These are phyloP conservation scores for Diacarnus erythraeanus DNA, from an alignment of 37 sponge, comb jelly and placozoan genomes.

Conservation along the genomic window DNA sequence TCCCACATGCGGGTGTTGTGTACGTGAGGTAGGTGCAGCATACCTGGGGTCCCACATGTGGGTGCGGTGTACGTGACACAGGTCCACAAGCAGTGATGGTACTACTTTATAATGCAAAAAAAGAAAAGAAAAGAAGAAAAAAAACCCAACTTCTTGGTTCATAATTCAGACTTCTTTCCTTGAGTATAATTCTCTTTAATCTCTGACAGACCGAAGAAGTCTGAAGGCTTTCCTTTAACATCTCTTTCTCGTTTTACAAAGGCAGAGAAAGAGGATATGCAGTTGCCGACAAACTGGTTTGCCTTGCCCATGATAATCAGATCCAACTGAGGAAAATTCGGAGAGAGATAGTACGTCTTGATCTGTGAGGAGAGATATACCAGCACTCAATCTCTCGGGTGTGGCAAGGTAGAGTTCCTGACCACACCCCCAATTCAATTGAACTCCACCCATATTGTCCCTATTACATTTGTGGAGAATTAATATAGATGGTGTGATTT, in stretches of 20 bases:
- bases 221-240: slow-evolving; percentile 15
- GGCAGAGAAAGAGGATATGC: slow-evolving; percentile 87
- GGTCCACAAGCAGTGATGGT: too few species aligned
- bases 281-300: slow-evolving; percentile 81
- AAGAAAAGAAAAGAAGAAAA: too few species aligned
- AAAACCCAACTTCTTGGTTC: too few species aligned
- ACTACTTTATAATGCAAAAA: too few species aligned
- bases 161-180: slow-evolving; percentile 19
- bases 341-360: slow-evolving; percentile 25
- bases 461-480: too few species aligned
- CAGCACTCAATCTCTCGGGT: too few species aligned
- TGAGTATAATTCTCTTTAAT: neutral
- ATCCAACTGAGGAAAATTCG: slow-evolving; percentile 71
- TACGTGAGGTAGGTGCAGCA: too few species aligned
- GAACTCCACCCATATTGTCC: neutral
- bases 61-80: too few species aligned
- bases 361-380: neutral
- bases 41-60: too few species aligned
- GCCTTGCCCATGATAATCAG: slow-evolving; percentile 61
- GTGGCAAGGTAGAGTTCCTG: neutral
- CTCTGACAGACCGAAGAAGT: slow-evolving; percentile 61
- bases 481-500: too few species aligned
- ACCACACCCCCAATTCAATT: neutral
- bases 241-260: slow-evolving; percentile 83
- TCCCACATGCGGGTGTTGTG: too few species aligned